Evolutionary conservation across 2,888 invertebrate genomes (phyloP).

Genomic region (Scaptodrosophila latifasciaeformis): DNA sequence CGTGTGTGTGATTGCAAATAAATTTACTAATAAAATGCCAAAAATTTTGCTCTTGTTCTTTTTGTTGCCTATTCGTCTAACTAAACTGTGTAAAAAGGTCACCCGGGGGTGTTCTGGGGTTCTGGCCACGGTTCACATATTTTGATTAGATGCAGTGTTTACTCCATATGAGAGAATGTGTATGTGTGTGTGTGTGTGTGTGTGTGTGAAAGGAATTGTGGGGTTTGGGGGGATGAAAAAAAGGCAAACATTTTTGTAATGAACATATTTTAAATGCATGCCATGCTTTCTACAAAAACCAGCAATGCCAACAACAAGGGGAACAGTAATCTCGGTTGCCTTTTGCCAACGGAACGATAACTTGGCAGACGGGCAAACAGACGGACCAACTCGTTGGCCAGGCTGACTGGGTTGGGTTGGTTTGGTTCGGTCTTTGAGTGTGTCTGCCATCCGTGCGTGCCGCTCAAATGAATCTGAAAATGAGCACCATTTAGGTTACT

Average conservation of each 20-base stretch:
- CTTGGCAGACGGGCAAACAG: too few species aligned
- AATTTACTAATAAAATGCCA: constrained; percentile 59
- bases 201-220: too few species aligned
- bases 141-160: constrained; percentile 4
- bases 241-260: constrained; percentile 52
- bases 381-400: too few species aligned
- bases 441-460: constrained; percentile 10
- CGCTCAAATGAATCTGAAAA: constrained; percentile 51
- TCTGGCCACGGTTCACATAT: constrained; percentile 4
- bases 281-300: constrained; percentile 40
- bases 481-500: constrained; percentile 47
- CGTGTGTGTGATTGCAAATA: constrained; percentile 35
- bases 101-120: not conserved
- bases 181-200: not conserved
- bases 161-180: too few species aligned
- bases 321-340: not conserved
- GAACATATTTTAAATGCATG: constrained; percentile 60
- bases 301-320: constrained; percentile 20
- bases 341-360: not conserved
- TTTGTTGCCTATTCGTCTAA: not conserved
- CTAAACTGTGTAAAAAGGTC: constrained; percentile 1
- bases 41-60: constrained; percentile 27
- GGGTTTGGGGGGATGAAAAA: constrained; percentile 10
- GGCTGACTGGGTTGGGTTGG: too few species aligned
- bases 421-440: too few species aligned